Evolutionary conservation across 2,797 vertebrate species (phyloP).

Genomic region (Falco peregrinus): DNA sequence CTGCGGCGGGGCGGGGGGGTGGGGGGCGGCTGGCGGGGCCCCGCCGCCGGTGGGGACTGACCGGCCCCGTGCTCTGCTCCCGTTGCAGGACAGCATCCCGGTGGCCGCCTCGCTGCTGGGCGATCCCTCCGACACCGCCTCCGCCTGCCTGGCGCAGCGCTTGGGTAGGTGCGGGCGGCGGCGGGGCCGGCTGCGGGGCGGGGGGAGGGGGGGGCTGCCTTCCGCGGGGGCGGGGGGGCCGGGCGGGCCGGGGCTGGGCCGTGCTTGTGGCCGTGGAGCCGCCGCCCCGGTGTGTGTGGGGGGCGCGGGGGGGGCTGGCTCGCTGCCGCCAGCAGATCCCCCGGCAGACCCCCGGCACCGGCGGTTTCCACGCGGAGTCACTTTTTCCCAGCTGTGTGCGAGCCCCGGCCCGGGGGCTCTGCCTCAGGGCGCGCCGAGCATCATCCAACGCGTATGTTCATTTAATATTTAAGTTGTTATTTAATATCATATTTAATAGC

Average conservation of each 20-base stretch:
- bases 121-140: slow-evolving; percentile 86
- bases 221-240: too few species aligned
- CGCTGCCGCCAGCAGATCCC: neutral
- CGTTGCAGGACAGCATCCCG: slow-evolving; percentile 86
- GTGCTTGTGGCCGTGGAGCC: rapidly evolving
- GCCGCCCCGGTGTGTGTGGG: rapidly evolving
- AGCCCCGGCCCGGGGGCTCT: neutral
- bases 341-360: rapidly evolving
- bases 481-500: neutral
- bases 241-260: neutral
- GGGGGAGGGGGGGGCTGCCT: too few species aligned
- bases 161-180: neutral
- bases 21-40: neutral
- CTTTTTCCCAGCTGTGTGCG: rapidly evolving
- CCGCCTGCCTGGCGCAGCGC: slow-evolving; percentile 25
- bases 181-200: too few species aligned
- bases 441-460: neutral
- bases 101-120: slow-evolving; percentile 87
- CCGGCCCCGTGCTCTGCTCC: neutral
- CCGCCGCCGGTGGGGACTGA: neutral
- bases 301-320: neutral
- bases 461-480: too few species aligned
- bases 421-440: rapidly evolving
- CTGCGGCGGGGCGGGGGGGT: neutral
- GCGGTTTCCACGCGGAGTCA: rapidly evolving